Conservation (phyloP, 2,797 vertebrate species). For the Anguilla pacifica region DNA sequence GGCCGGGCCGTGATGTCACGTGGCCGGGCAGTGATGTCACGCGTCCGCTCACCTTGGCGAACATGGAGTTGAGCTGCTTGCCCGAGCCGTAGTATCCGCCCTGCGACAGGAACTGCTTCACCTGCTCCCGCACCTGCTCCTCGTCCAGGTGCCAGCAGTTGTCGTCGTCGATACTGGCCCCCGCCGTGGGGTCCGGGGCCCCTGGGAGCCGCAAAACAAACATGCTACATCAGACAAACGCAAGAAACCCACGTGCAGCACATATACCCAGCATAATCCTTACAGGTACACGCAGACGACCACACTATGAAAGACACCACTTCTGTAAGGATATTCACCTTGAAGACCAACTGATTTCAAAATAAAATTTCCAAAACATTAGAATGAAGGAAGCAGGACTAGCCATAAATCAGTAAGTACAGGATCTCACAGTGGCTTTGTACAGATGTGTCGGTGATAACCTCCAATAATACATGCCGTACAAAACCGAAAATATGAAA, state of each 20-base stretch:
- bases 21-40: background rate
- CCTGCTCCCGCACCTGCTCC: slow-evolving; percentile 95
- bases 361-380: background rate
- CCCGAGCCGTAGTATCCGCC: slow-evolving; percentile 96
- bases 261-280: too few species aligned
- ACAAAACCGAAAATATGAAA: background rate
- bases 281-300: background rate
- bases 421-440: background rate
- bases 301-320: background rate
- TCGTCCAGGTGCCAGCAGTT: slow-evolving; percentile 99
- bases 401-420: background rate
- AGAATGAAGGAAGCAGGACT: background rate
- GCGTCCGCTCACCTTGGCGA: slow-evolving; percentile 80
- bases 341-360: too few species aligned
- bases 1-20: background rate
- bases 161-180: slow-evolving; percentile 94
- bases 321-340: background rate
- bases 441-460: background rate
- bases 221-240: background rate
- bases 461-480: background rate
- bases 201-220: slow-evolving; percentile 66
- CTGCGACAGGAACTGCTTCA: slow-evolving; percentile 96
- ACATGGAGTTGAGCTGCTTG: slow-evolving; percentile 99
- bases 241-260: background rate
- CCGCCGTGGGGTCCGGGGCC: slow-evolving; percentile 94